Base-by-base conservation (phyloP, 2,888 invertebrate species). In the Nomada hirtipes region DNA sequence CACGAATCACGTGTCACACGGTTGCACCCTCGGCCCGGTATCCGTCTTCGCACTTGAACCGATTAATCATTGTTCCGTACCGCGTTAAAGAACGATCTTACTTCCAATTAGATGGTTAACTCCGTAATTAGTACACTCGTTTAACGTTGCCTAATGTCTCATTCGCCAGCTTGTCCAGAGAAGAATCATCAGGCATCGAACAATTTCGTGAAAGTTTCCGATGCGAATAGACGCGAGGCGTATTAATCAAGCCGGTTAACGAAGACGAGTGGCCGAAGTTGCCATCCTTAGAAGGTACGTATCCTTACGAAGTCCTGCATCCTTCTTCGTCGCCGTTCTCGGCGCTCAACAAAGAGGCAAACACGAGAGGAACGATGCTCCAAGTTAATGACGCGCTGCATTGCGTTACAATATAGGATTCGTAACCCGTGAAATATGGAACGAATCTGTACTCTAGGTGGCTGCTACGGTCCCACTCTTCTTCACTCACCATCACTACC, bases 401-500 rank as follows among this genome's bases (percentile, higher is more conserved):
- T 84, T 84, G 83, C 83, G 83, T 84, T 84, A 85, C 85, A 76
- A 84, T 80, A 76, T 82, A 83, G 84, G 85, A 88, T 79, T 86
- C 86, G 81, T 85, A 86, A 88, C 80, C 86, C 85, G 73, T 76
- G 83, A 88, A 83, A 82, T 88, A 88, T 88, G 82, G 89, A 83
- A 84, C 89, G 85, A 80, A 79, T 79, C 77, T 72, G 74, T 77
- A 76, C 84, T 69, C 81, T 82, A 71, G 77, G 78, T 81, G 79
- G 81, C 82, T 82, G 74, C 76, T 77, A 60, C 79, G 79, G 78
- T 76, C 84, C 83, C 84, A 79, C 86, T 89, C 86, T 84, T 82
- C 86, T 83, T 76, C 80, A 76, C 67, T 61, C 81, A 72, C 82
- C 85, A 78, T 83, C 79, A 84, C 82, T 72, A 85, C 83, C 83